A percentile compares a stretch with the other conserved stretches of the same genome.
These are phyloP conservation scores for Plumapathes pennacea DNA, from an alignment of 92 coral and sea anemone species.

Conservation along the genomic window DNA sequence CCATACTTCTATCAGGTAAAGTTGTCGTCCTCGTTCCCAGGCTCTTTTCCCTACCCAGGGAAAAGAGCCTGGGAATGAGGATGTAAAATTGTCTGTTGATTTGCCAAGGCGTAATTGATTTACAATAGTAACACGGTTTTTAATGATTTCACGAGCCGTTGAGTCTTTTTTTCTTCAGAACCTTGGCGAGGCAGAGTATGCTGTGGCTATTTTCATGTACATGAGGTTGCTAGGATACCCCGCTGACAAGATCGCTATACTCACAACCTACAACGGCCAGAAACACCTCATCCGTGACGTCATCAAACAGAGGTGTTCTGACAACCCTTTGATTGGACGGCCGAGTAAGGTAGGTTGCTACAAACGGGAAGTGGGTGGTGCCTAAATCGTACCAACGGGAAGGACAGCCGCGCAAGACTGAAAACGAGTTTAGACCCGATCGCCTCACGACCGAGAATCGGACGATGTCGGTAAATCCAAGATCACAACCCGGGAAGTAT, in stretches of 20 bases:
- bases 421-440: neutral
- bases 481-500: no score
- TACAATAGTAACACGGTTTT: neutral
- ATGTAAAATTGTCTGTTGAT: neutral
- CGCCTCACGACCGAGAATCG: neutral
- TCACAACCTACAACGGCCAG: slow-evolving; percentile 97
- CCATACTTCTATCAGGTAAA: slow-evolving; percentile 98
- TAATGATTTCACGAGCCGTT: no score
- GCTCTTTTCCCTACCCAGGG: no score
- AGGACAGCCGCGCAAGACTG: neutral
- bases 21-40: neutral
- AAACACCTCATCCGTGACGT: slow-evolving; percentile 99
- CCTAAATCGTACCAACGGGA: neutral
- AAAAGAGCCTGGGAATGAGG: no score
- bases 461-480: neutral
- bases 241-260: slow-evolving; percentile 92
- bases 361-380: neutral
- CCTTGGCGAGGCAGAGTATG: slow-evolving; percentile 97
- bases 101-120: neutral
- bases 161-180: slow-evolving; percentile 51
- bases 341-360: slow-evolving; percentile 81
- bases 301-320: slow-evolving; percentile 92
- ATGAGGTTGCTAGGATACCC: slow-evolving; percentile 97
- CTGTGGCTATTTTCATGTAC: slow-evolving; percentile 99
- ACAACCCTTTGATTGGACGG: slow-evolving; percentile 95